These are phyloP conservation scores for Eucriotettix oculatus DNA, from an alignment of 2,888 invertebrate species.

Conservation along the genomic window DNA sequence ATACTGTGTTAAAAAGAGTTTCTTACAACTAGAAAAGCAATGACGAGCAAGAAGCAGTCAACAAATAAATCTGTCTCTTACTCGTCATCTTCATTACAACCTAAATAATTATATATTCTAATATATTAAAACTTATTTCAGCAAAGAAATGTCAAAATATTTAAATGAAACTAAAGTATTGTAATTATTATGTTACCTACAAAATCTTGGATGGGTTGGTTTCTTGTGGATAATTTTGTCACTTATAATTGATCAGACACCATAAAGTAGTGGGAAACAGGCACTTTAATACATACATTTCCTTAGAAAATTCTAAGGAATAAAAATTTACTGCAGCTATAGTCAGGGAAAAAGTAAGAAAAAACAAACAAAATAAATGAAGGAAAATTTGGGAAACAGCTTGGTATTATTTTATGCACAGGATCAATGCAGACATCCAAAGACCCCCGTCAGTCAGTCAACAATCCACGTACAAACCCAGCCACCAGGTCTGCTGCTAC, in stretches of 20 bases:
- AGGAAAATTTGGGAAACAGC: too few species aligned
- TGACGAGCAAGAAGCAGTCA: too few species aligned
- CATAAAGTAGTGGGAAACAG: too few species aligned
- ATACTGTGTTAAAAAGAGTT: constrained; percentile 12
- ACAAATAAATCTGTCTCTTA: background rate
- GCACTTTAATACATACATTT: too few species aligned
- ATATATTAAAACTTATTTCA: constrained; percentile 9
- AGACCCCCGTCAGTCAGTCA: background rate
- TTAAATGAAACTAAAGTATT: background rate
- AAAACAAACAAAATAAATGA: too few species aligned
- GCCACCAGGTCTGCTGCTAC: background rate
- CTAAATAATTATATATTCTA: background rate
- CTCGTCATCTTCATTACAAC: background rate
- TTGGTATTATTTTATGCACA: too few species aligned
- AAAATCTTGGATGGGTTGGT: background rate
- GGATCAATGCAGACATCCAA: background rate
- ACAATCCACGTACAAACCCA: background rate
- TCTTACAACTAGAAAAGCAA: background rate
- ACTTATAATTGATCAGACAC: too few species aligned
- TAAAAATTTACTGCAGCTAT: too few species aligned
- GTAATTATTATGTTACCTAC: background rate
- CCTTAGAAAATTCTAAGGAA: too few species aligned
- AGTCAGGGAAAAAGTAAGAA: too few species aligned
- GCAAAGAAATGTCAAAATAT: constrained; percentile 21
- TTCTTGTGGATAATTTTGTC: too few species aligned